These are phyloP conservation scores for Gadus macrocephalus DNA, from an alignment of 2,113 vertebrate genomes.

Conservation along the genomic window DNA sequence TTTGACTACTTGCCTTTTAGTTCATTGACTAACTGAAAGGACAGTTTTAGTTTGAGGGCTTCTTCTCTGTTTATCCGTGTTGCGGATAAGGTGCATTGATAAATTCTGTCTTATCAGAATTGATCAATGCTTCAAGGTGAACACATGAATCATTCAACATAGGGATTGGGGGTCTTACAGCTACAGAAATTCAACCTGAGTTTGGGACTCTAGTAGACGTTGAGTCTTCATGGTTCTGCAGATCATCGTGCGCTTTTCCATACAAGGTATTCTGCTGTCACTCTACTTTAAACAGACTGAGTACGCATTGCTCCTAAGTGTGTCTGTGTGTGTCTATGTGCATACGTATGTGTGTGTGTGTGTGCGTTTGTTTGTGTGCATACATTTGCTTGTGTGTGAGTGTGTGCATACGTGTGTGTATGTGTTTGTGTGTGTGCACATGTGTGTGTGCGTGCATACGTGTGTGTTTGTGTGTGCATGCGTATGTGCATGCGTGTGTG, in stretches of 20 bases:
- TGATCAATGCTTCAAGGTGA: too few species aligned
- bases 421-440: not conserved
- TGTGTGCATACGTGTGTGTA: constrained; percentile 4
- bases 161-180: too few species aligned
- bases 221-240: constrained; percentile 11
- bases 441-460: not conserved
- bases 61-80: too few species aligned
- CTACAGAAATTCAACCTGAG: too few species aligned
- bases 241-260: constrained; percentile 37
- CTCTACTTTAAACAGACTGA: constrained; percentile 55
- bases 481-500: not conserved
- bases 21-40: too few species aligned
- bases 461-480: not conserved
- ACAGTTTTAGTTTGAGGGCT: too few species aligned
- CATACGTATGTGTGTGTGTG: constrained; percentile 2
- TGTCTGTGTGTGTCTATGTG: not conserved
- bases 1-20: too few species aligned
- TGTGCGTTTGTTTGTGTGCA: not conserved
- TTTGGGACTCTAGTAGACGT: not conserved
- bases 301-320: constrained; percentile 28
- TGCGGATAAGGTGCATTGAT: too few species aligned
- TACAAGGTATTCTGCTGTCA: constrained; percentile 59
- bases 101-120: too few species aligned
- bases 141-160: too few species aligned
- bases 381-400: not conserved